Percentiles rank a stretch among this genome's conserved stretches.
These are phyloP conservation scores for Pristionchus mayeri DNA, from an alignment of 2,888 invertebrate species.

Conservation along the genomic window DNA sequence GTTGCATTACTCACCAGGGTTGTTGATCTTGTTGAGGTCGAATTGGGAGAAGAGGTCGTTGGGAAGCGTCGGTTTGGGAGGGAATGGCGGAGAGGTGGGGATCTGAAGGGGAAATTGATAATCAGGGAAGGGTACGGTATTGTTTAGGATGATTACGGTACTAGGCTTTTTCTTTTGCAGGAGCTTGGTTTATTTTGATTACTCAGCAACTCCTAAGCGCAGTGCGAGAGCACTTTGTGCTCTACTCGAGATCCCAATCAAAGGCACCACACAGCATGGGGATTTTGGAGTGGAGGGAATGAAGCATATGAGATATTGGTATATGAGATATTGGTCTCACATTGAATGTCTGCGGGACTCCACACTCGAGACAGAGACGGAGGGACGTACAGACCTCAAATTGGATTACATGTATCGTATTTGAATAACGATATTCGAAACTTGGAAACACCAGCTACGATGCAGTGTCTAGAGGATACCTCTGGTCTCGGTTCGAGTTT, in stretches of 20 bases:
- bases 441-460: too few relatives aligned
- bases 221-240: too few relatives aligned
- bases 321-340: not conserved
- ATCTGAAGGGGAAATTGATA: constrained; percentile 1
- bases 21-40: constrained; percentile 30
- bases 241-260: too few relatives aligned
- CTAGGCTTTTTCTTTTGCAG: too few relatives aligned
- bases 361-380: constrained; percentile 43
- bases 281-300: too few relatives aligned
- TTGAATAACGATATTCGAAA: too few relatives aligned
- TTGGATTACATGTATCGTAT: not conserved
- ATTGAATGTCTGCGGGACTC: not conserved
- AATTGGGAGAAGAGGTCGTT: constrained; percentile 37
- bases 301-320: not conserved
- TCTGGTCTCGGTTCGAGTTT: constrained; percentile 41
- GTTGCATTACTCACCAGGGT: too few relatives aligned
- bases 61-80: constrained; percentile 9
- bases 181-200: too few relatives aligned
- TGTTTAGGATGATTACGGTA: too few relatives aligned
- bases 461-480: not conserved
- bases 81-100: not conserved
- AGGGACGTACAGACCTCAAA: constrained; percentile 38
- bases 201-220: too few relatives aligned
- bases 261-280: too few relatives aligned
- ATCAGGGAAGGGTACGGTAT: not conserved